Percentiles rank a stretch among this genome's conserved stretches.
Evolutionary conservation across 2,113 vertebrate genomes (phyloP).

Genomic region (Rhizomys pruinosus): DNA sequence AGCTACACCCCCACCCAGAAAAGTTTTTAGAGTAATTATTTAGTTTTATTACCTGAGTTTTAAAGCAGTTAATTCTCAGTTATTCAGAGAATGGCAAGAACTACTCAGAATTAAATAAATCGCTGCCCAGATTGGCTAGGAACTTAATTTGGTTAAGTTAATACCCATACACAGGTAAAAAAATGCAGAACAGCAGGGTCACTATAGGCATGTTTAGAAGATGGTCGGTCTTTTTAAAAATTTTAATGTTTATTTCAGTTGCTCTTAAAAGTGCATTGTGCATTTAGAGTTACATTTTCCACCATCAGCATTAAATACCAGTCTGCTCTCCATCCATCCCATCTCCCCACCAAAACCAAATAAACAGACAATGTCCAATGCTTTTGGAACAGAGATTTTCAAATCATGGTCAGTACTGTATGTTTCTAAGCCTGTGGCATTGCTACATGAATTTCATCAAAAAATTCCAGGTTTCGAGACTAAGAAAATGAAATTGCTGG

Average conservation of each 20-base stretch:
- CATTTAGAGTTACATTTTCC: conserved; percentile 66
- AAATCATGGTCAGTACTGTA: conserved; percentile 44
- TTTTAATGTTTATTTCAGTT: not conserved
- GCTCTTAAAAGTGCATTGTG: not conserved
- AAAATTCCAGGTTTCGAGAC: conserved; percentile 62
- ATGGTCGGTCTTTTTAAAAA: not conserved
- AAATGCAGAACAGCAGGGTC: not conserved
- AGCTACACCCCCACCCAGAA: not conserved
- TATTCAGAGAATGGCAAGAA: not conserved
- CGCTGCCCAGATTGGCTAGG: not conserved
- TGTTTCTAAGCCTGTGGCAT: not conserved
- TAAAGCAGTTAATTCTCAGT: not conserved
- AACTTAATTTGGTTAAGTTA: not conserved
- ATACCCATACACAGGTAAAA: not conserved
- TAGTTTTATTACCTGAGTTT: not conserved
- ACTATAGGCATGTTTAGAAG: not conserved
- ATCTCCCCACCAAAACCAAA: not conserved
- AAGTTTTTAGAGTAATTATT: not conserved
- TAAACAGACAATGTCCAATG: conserved; percentile 24
- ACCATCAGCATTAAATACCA: conserved; percentile 20
- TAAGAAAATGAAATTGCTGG: conserved; percentile 65
- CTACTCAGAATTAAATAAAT: not conserved
- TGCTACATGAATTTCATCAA: conserved; percentile 26
- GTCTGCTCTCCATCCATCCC: not conserved
- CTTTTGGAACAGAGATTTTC: not conserved